Percentiles rank a stretch among this genome's conserved stretches.
Evolutionary conservation across 2,113 vertebrate species (phyloP).

Genomic region (Perca schrenkii): DNA sequence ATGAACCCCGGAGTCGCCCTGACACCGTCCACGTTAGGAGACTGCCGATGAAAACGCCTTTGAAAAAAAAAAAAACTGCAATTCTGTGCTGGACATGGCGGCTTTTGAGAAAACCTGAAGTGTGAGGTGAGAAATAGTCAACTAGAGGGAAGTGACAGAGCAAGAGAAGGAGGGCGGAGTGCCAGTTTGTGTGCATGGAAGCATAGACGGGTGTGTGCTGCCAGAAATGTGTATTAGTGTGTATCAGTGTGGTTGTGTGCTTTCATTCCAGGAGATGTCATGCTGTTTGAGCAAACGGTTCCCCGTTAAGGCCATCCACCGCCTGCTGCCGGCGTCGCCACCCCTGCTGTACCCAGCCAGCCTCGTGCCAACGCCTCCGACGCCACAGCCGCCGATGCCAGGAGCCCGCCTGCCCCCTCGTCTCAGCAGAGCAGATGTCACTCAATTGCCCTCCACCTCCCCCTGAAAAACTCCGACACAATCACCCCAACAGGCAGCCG

Average conservation of each 20-base stretch:
- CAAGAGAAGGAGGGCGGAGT: constrained; percentile 32
- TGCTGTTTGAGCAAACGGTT: constrained; percentile 93
- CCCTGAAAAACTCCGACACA: constrained; percentile 25
- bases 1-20: constrained; percentile 36
- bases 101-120: constrained; percentile 55
- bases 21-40: constrained; percentile 43
- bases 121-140: constrained; percentile 59
- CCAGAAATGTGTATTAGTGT: constrained; percentile 47
- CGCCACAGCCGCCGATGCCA: constrained; percentile 77
- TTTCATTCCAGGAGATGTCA: constrained; percentile 97
- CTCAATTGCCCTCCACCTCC: constrained; percentile 84
- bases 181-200: constrained; percentile 53
- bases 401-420: constrained; percentile 83
- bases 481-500: constrained; percentile 79
- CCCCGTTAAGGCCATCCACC: constrained; percentile 91
- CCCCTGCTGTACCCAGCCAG: constrained; percentile 72
- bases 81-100: constrained; percentile 35
- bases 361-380: constrained; percentile 86
- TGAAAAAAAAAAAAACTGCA: constrained; percentile 30
- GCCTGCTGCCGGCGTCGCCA: constrained; percentile 86
- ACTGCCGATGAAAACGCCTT: constrained; percentile 57
- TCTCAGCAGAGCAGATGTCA: constrained; percentile 94
- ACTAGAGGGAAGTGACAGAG: constrained; percentile 57
- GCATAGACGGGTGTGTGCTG: constrained; percentile 30
- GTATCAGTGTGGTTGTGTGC: constrained; percentile 45